Base-by-base conservation (phyloP, 2,797 vertebrate genomes). In the Gymnoscopelus braueri region DNA sequence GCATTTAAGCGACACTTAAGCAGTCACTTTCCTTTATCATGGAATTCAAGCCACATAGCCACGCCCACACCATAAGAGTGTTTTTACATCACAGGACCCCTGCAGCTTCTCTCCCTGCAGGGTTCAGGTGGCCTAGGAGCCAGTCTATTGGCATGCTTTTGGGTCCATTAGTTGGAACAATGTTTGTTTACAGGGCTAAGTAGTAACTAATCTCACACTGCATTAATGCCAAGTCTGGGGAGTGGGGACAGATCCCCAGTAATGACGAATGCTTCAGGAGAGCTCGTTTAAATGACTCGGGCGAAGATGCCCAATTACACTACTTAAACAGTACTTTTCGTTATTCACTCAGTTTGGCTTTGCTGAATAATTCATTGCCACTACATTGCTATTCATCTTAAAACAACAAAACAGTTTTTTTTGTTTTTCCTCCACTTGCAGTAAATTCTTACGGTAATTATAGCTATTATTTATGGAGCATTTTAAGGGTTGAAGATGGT, bases 151-250 rank as follows among this genome's bases (percentile, higher is more conserved):
- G 69, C 59, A 19, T 54, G 69, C 78, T 84, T 83, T 85, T 5
- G 24, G 50, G 53, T 74, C 79, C 78, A 61, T 88, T 90, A 89
- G 83, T 73, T 61, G 65, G 79, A 90, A 87, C 89, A 89, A 88
- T 89, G 89, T 89, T 88, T 91, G 85, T 88, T 74, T 78, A 87
- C 83, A 71, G 77, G 84, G 87, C 84, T 83, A 71, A 89, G 77
- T 79, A 75, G 87, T 86, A 86, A 88, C 77, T 87, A 87, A 90
- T 86, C 82, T 84, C 78, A 83, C 81, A 69, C 83, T 72, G 71
- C 74, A 71, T 84, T 81, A 84, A 83, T 73, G 65, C 66, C 50
- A 65, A 74, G 61, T 71, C 52, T 71, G 63, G 47, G 70, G 77
- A 35, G 52, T 69, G 65, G 47, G 70, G 77, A 35, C 23, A 32